Conservation (phyloP, 2,113 vertebrate species). For the Chascanopsetta lugubris region DNA sequence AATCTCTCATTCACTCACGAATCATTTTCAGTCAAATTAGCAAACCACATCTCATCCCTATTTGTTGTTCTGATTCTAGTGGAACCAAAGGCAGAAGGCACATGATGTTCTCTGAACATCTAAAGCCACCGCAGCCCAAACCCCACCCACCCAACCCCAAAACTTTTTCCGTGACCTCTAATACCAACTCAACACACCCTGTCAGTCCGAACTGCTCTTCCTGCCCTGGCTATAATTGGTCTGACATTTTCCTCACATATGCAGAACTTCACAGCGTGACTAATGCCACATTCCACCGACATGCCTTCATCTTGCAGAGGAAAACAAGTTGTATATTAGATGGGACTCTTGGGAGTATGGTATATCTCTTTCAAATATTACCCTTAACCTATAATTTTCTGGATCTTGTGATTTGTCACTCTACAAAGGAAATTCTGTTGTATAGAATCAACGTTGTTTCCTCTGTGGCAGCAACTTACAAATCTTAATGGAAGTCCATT, state of each 20-base stretch:
- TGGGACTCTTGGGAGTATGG: neutral
- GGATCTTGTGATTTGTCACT: neutral
- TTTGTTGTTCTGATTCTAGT: neutral
- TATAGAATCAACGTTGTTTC: neutral
- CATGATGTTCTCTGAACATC: constrained; percentile 17
- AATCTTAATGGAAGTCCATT: neutral
- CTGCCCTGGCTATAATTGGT: constrained; percentile 12
- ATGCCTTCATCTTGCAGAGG: neutral
- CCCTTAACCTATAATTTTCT: neutral
- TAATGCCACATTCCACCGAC: constrained; percentile 29
- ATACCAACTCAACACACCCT: constrained; percentile 11
- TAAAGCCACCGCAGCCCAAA: constrained; percentile 2
- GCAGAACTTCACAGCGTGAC: constrained; percentile 10
- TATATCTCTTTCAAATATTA: neutral
- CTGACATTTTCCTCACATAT: constrained; percentile 30
- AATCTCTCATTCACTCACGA: neutral
- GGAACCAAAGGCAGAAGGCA: constrained; percentile 12
- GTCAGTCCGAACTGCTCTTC: neutral
- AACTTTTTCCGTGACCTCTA: constrained; percentile 15
- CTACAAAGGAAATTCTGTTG: neutral
- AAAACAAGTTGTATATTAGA: constrained; percentile 2
- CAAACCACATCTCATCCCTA: neutral
- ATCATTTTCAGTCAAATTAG: neutral
- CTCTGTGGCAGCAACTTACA: constrained; percentile 12
- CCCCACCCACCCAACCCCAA: neutral